Evolutionary conservation across 2,797 vertebrate species (phyloP), one percentile per base, ranked within the genome.

Genomic region (Odontamblyopus lacepedii): DNA sequence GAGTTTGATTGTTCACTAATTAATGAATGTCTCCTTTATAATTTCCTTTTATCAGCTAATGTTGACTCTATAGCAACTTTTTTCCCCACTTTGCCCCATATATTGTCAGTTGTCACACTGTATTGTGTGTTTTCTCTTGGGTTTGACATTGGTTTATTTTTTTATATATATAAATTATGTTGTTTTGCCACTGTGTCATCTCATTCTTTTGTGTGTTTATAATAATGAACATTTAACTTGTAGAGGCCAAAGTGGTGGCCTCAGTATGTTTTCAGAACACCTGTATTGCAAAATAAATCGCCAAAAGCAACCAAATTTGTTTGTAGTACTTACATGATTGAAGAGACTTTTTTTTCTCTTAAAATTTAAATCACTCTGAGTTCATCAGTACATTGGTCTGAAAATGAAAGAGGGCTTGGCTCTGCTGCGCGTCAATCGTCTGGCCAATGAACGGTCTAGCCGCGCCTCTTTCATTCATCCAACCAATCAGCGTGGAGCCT

Each of bases 221-320:
- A 77, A 88, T 85, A 73, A 87, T 82, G 57, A 87, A 64, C 80
- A 74, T 82, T 85, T 69, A 82, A 86, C 71, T 63, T 90, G 77
- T 83, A 85, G 68, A 86, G 83, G 83, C 30, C 70, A 81, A 74
- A 84, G 82, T 72, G 63, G 64, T 81, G 29, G 83, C 89, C 88
- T 84, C 80, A 18, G 72, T 82, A 69, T 89, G 88, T 85, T 90
- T 87, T 73, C 51, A 76, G 87, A 90, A 92, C 86, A 90, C 86
- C 87, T 93, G 82, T 92, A 90, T 60, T 88, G 87, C 81, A 38
- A 79, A 94, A 92, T 94, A 94, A 94, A 94, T 85, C 68, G 88
- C 83, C 61, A 75, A 73, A 80, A 83, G 72, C 41, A 56, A 57
- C 1, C 63, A 72, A 80, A 5, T 73, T 71, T 0, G 23, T 84